Percentiles rank a stretch among this genome's conserved stretches.
Conservation (phyloP, 2,888 invertebrate genomes). For the Meghimatium bilineatum region DNA sequence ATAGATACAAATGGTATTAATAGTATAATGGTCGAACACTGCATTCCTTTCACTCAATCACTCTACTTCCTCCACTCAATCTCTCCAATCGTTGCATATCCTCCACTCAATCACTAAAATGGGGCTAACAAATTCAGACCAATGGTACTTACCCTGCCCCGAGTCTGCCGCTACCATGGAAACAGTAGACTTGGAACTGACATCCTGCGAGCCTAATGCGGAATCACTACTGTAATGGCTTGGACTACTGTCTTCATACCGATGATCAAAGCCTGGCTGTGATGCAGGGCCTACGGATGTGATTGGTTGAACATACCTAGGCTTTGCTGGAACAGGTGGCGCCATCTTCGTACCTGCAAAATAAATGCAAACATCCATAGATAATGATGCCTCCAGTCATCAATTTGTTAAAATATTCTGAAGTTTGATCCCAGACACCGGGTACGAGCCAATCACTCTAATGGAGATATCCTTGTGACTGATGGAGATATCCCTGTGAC, state of each 20-base stretch:
- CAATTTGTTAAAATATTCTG: no score
- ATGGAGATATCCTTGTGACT: no score
- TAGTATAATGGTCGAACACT: no score
- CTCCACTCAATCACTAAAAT: no score
- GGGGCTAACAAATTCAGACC: not conserved
- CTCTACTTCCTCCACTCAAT: no score
- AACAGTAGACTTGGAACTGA: conserved; percentile 12
- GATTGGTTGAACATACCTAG: conserved; percentile 60
- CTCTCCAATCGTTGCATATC: no score
- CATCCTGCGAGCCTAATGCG: conserved; percentile 64
- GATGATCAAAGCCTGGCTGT: conserved; percentile 36
- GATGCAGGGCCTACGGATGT: conserved; percentile 46
- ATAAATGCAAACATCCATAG: not conserved
- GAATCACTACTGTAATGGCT: conserved; percentile 64
- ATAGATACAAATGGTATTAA: no score
- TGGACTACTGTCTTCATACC: conserved; percentile 43
- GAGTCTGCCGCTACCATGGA: conserved; percentile 6
- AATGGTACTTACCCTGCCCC: conserved; percentile 10
- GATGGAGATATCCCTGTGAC: no score
- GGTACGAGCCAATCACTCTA: no score
- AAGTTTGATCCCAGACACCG: no score
- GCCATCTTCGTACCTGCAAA: conserved; percentile 51
- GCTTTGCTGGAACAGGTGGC: conserved; percentile 60
- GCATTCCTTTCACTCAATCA: no score
- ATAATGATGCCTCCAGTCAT: no score